Evolutionary conservation across 2,797 vertebrate species (phyloP).

Genomic region (Taeniopygia guttata): DNA sequence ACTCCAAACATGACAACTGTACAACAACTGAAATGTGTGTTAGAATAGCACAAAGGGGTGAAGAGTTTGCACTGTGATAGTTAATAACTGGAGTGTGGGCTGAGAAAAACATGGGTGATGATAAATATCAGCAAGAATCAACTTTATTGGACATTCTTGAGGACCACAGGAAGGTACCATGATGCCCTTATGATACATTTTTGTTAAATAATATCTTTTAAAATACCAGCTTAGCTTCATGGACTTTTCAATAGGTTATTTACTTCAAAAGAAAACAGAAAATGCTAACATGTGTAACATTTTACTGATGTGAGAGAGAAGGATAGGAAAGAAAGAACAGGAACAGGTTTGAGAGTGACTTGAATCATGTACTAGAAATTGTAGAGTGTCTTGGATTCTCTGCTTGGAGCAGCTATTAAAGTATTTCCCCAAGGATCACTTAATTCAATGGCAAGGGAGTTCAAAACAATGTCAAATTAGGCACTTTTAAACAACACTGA

Average conservation of each 20-base stretch:
- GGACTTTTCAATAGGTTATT: neutral
- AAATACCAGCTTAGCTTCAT: neutral
- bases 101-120: neutral
- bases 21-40: neutral
- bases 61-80: neutral
- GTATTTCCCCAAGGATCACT: neutral
- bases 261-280: neutral
- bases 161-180: neutral
- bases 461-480: conserved; percentile 12
- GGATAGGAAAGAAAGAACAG: neutral
- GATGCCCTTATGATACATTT: neutral
- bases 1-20: neutral
- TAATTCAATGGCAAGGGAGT: neutral
- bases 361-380: neutral
- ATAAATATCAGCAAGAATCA: neutral
- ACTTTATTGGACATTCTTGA: neutral
- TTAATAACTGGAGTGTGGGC: neutral
- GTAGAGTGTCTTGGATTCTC: neutral
- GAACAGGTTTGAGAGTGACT: neutral
- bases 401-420: neutral
- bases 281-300: neutral
- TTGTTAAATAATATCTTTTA: neutral
- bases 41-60: neutral
- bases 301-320: neutral
- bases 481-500: conserved; percentile 29